Conservation (phyloP, 2,888 invertebrate genomes). For the Linyphia triangularis region DNA sequence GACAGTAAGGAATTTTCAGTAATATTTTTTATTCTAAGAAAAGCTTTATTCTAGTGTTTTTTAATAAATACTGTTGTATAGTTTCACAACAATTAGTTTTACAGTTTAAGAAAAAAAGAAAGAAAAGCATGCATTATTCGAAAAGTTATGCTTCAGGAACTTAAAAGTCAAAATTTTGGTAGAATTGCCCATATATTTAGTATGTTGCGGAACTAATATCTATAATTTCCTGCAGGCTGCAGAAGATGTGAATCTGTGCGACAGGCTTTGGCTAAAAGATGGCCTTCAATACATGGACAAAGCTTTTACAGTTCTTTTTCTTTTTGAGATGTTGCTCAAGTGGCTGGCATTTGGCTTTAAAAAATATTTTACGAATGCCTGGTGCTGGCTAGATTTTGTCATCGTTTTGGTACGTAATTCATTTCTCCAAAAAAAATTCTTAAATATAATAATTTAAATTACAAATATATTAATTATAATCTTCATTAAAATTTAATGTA, state of each 20-base stretch:
- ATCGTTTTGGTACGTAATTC: conserved; percentile 93
- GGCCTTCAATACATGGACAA: conserved; percentile 97
- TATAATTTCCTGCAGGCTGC: conserved; percentile 85
- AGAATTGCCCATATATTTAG: too few species aligned
- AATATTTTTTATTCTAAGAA: too few species aligned
- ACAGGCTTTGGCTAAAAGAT: conserved; percentile 93
- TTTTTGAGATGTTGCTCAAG: conserved; percentile 99
- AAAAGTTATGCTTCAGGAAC: too few species aligned
- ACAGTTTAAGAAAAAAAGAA: too few species aligned
- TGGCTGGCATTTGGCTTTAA: conserved; percentile 98
- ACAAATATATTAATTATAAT: neutral
- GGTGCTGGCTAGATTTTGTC: conserved; percentile 99
- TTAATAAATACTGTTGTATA: too few species aligned
- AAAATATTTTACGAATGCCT: conserved; percentile 98
- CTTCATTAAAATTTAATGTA: neutral
- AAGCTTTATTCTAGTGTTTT: too few species aligned
- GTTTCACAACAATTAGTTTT: too few species aligned
- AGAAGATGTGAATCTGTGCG: conserved; percentile 96
- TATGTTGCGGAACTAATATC: too few species aligned
- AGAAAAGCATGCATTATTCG: too few species aligned
- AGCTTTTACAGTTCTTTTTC: conserved; percentile 98
- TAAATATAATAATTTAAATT: neutral
- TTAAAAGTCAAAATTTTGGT: too few species aligned
- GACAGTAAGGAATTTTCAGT: too few species aligned
- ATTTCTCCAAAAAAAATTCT: neutral